phyloP scores from a whole-genome alignment of 2,888 invertebrate species.

The Punctoribates punctum region DNA sequence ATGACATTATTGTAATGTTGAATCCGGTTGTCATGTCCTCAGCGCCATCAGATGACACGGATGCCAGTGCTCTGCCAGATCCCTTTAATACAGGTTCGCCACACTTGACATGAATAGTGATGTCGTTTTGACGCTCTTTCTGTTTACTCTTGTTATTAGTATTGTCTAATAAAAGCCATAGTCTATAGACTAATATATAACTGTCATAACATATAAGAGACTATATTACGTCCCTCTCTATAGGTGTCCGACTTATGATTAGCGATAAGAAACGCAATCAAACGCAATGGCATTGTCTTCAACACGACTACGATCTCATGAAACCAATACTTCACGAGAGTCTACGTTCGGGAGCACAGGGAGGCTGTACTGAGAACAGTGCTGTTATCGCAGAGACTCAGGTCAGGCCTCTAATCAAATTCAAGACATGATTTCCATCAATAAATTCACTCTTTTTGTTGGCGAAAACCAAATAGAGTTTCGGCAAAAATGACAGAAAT shows the following conservation, averaged over 20 bases:
- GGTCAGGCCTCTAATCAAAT: conserved; percentile 44
- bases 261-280: conserved; percentile 30
- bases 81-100: conserved; percentile 37
- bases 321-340: conserved; percentile 88
- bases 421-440: conserved; percentile 22
- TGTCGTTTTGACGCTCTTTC: not conserved
- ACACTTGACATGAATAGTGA: conserved; percentile 27
- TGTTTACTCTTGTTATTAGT: conserved; percentile 4
- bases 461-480: not conserved
- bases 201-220: conserved; percentile 33
- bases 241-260: conserved; percentile 21
- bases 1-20: conserved; percentile 89
- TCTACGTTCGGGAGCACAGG: conserved; percentile 92
- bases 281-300: conserved; percentile 60
- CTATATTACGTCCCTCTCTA: not conserved
- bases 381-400: conserved; percentile 61
- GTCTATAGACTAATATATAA: conserved; percentile 7
- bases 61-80: not conserved
- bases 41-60: conserved; percentile 28
- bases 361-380: conserved; percentile 87
- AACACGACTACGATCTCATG: conserved; percentile 87
- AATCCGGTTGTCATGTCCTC: conserved; percentile 68
- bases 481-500: not conserved
- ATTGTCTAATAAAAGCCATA: not conserved
- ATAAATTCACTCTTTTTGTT: not conserved